These are phyloP conservation scores for Probosciger aterrimus DNA, from an alignment of 2,113 vertebrate genomes.

Conservation along the genomic window DNA sequence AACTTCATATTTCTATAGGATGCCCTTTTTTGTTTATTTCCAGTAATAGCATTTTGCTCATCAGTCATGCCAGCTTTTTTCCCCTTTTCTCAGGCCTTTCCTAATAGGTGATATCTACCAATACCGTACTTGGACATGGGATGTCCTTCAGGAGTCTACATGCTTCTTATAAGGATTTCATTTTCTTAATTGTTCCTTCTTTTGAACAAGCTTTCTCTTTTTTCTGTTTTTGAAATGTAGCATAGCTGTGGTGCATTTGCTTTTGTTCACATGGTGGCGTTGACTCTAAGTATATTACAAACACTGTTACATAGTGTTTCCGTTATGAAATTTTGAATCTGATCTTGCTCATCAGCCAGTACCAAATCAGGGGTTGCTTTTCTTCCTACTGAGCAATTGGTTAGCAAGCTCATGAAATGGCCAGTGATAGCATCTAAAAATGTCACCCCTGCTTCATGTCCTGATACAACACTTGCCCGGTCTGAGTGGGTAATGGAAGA, in stretches of 20 bases:
- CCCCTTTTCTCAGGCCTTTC: neutral
- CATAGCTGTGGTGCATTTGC: neutral
- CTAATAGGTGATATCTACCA: neutral
- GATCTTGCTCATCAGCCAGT: slow-evolving; percentile 9
- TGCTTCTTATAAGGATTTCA: neutral
- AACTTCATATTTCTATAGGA: neutral
- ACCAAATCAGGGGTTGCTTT: neutral
- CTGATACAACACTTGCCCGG: neutral
- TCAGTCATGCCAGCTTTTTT: neutral
- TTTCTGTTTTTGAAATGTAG: neutral
- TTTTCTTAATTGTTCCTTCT: neutral
- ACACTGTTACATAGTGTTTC: slow-evolving; percentile 32
- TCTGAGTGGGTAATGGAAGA: neutral
- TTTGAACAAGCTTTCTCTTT: neutral
- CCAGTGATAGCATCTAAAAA: slow-evolving; percentile 41
- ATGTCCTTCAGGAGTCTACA: neutral
- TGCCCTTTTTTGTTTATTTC: neutral
- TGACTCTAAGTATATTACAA: neutral
- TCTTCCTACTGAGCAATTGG: slow-evolving; percentile 38
- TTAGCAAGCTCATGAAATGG: neutral
- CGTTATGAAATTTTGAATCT: slow-evolving; percentile 44
- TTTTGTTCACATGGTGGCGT: neutral
- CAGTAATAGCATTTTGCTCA: neutral
- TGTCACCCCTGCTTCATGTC: neutral
- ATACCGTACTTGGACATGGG: neutral